phyloP scores from a whole-genome alignment of 2,797 vertebrate genomes.

The Microctenopoma lineatum region DNA sequence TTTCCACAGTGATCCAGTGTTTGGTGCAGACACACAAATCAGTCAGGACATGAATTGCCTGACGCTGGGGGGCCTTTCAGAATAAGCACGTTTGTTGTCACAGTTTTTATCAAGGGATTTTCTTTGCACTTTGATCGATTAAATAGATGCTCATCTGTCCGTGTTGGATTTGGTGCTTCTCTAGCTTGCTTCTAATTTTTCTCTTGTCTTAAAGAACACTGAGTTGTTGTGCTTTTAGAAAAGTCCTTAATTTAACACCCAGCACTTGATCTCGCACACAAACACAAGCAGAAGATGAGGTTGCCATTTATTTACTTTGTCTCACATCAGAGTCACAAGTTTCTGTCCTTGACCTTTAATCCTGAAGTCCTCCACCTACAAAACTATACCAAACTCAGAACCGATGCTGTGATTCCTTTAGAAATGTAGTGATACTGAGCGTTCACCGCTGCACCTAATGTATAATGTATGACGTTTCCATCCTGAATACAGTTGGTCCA shows the following conservation, averaged over 20 bases:
- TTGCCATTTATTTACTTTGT: constrained; percentile 16
- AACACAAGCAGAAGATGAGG: constrained; percentile 7
- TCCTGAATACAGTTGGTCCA: not conserved
- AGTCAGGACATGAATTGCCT: constrained; percentile 55
- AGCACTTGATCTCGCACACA: constrained; percentile 12
- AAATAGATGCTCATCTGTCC: constrained; percentile 47
- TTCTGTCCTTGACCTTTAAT: constrained; percentile 45
- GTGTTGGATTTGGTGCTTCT: constrained; percentile 13
- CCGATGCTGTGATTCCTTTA: not conserved
- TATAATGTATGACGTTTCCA: too few relatives aligned
- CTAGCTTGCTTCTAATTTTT: not conserved
- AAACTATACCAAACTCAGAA: not conserved
- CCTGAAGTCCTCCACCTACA: constrained; percentile 21
- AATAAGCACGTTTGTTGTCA: constrained; percentile 47
- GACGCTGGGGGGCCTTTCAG: constrained; percentile 47
- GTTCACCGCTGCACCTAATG: not conserved
- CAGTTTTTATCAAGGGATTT: constrained; percentile 30
- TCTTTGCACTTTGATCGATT: constrained; percentile 21
- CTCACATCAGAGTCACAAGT: constrained; percentile 31
- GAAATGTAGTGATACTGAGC: not conserved
- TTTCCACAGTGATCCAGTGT: constrained; percentile 71
- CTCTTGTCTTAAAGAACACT: not conserved
- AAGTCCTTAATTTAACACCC: not conserved
- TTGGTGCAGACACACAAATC: constrained; percentile 68
- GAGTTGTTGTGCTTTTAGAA: constrained; percentile 12